Conservation (phyloP, 2,888 invertebrate species). For the Sthenelais limicola region DNA sequence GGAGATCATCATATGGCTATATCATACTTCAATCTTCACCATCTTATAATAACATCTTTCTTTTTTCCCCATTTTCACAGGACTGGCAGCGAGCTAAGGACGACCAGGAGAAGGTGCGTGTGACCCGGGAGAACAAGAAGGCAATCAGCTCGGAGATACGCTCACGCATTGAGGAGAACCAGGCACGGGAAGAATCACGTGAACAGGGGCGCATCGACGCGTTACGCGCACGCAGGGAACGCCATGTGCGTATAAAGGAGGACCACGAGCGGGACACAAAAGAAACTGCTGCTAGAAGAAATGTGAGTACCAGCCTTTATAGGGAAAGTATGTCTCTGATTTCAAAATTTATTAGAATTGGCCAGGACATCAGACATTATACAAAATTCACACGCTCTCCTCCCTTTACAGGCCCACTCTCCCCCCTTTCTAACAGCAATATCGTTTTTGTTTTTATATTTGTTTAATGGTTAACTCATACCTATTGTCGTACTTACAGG, state of each 20-base stretch:
- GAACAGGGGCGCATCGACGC: slow-evolving; percentile 21
- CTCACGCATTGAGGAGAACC: slow-evolving; percentile 1
- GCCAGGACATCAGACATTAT: no score
- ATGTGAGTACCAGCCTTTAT: neutral
- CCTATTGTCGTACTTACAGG: slow-evolving; percentile 1
- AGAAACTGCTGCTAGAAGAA: neutral
- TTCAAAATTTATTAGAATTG: no score
- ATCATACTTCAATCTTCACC: no score
- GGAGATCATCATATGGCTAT: no score
- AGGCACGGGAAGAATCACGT: neutral
- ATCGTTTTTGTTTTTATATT: no score
- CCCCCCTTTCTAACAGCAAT: no score
- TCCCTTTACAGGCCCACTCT: no score
- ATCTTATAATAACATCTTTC: no score
- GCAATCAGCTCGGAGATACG: slow-evolving; percentile 33
- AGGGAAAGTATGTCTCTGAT: no score
- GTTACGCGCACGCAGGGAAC: neutral
- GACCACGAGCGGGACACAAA: neutral
- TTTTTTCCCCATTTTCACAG: no score
- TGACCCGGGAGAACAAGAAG: slow-evolving; percentile 7
- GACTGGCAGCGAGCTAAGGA: slow-evolving; percentile 29
- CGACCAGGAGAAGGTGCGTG: slow-evolving; percentile 13
- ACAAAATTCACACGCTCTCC: no score
- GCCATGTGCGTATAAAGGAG: neutral
- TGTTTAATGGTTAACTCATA: neutral